Conservation (phyloP, 2,113 vertebrate species). For the Equus przewalskii region DNA sequence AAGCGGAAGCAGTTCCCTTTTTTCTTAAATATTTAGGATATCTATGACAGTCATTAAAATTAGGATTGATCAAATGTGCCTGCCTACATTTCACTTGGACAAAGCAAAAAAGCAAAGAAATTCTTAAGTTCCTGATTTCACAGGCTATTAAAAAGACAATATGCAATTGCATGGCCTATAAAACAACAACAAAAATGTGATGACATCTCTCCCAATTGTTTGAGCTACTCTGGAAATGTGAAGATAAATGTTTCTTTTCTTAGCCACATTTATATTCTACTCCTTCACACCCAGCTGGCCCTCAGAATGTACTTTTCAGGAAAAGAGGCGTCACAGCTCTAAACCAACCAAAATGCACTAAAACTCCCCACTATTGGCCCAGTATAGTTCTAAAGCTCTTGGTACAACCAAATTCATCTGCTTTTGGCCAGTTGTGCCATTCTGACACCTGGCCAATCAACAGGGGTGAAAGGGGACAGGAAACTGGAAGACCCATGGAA, state of each 20-base stretch:
- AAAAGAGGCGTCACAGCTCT: slow-evolving; percentile 43
- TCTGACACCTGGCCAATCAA: background rate
- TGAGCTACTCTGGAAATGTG: background rate
- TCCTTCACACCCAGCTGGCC: background rate
- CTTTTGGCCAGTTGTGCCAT: background rate
- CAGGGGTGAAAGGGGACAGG: background rate
- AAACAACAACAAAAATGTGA: background rate
- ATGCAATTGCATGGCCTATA: background rate
- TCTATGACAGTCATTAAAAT: background rate
- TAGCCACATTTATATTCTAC: background rate
- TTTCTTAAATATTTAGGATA: background rate
- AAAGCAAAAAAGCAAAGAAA: slow-evolving; percentile 38
- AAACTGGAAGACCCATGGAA: background rate
- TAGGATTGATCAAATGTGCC: background rate
- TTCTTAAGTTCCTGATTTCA: slow-evolving; percentile 20
- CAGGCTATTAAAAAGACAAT: background rate
- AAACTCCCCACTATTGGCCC: background rate
- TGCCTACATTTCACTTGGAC: slow-evolving; percentile 16
- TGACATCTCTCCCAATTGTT: rapidly evolving
- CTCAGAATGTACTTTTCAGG: background rate
- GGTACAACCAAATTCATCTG: background rate
- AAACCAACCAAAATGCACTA: background rate
- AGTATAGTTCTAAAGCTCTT: background rate
- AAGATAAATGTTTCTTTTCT: background rate
- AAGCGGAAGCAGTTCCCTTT: background rate